A percentile compares a stretch with the other conserved stretches of the same genome.
Conservation (phyloP, 1,140 invertebrate species). For the Trichonephila inaurata region DNA sequence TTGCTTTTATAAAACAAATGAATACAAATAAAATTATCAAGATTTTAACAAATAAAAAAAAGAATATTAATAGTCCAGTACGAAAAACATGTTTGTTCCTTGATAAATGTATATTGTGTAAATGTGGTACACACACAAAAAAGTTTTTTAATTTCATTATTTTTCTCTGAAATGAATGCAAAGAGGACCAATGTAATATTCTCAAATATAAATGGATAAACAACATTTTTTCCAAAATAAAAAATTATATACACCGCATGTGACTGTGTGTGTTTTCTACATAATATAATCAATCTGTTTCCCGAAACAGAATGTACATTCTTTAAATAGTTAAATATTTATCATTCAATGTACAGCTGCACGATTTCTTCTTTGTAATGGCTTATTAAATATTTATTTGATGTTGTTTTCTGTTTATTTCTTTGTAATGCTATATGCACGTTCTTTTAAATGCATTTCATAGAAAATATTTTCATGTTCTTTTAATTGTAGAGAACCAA, state of each 20-base stretch:
- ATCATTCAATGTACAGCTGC: neutral
- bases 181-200: slow-evolving; percentile 11
- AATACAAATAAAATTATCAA: no score
- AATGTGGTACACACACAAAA: no score
- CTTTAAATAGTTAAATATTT: neutral
- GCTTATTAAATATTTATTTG: neutral
- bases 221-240: neutral
- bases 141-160: neutral
- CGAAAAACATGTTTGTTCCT: neutral
- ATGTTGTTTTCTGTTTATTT: no score
- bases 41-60: no score
- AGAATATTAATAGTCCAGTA: neutral
- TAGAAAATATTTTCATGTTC: no score
- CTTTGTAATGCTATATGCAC: no score
- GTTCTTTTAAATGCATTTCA: no score
- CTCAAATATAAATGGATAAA: neutral
- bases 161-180: neutral
- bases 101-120: neutral
- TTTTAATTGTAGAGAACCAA: no score
- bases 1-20: no score
- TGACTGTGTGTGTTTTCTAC: neutral
- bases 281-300: neutral
- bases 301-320: neutral
- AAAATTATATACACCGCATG: no score
- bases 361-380: neutral